Evolutionary conservation across 2,113 vertebrate species (phyloP), one percentile per base, ranked within the genome.

Genomic region (Phalacrocorax carbo): DNA sequence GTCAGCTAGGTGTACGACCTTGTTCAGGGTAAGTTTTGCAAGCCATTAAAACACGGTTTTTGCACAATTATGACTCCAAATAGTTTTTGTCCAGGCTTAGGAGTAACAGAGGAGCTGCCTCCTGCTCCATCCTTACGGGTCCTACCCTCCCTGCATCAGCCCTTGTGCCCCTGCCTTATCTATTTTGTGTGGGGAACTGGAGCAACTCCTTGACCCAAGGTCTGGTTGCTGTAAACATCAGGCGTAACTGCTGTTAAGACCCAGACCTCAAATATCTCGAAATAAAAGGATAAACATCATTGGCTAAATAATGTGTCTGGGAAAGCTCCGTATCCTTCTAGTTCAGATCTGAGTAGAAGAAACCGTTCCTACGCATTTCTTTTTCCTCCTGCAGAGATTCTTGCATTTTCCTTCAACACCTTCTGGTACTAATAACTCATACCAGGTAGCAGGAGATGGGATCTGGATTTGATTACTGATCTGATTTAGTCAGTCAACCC

Each of bases 381-480:
- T 65, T 54, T 61, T 20, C 4, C 26, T n/a, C n/a, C 69, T 65
- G 38, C 52, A 58, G 79, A 65, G 34, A 29, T 34, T 62, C 48
- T 87, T 81, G 42, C 32, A 13, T 90, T 73, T 83, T 68, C 38
- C 46, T 83, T 75, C 87, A 61, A 5, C 62, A 52, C 55, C 29
- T 94, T 69, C 73, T 68, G 52, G 72, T 89, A 5, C 81, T 21
- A 84, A 82, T 96, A 95, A 94, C 90, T 95, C 93, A 85, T 60
- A 44, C n/a, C 77, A 78, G 77, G 89, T n/a, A 93, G 93, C 84
- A 44, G 84, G 82, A 69, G 78, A 86, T 82, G 81, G 66, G 87
- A 71, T 85, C 27, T 4, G 90, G 91, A 61, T 95, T 93, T 93
- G 93, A 95, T 95, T 94, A 82, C 91, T 93, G 95, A 95, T 96